These are phyloP conservation scores for Schrankia costaestrigalis DNA, from an alignment of 2,888 invertebrate genomes.

Conservation along the genomic window DNA sequence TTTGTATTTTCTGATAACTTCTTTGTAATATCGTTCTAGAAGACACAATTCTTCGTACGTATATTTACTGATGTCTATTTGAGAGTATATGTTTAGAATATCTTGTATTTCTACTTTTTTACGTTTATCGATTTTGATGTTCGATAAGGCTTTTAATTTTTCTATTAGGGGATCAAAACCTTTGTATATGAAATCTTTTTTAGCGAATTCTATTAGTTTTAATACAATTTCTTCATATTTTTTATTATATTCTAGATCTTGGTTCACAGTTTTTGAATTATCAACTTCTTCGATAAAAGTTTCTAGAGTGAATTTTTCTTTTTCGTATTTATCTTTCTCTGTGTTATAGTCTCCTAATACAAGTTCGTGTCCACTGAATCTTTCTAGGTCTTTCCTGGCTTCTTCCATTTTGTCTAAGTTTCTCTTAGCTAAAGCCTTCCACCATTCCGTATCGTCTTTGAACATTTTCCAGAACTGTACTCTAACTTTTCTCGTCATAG, in stretches of 20 bases:
- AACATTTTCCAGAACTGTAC: constrained; percentile 71
- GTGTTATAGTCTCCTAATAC: constrained; percentile 63
- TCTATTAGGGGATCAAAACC: constrained; percentile 75
- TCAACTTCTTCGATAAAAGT: constrained; percentile 71
- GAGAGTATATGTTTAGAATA: constrained; percentile 64
- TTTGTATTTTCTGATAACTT: constrained; percentile 67
- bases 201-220: constrained; percentile 70
- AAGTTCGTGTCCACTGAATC: constrained; percentile 71
- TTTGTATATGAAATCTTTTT: constrained; percentile 70
- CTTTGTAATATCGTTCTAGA: constrained; percentile 70
- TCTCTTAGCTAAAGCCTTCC: constrained; percentile 71
- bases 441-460: constrained; percentile 73
- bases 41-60: constrained; percentile 72
- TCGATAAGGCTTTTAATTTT: constrained; percentile 61
- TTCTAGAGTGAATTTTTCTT: constrained; percentile 61
- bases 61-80: constrained; percentile 65
- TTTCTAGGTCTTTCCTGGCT: constrained; percentile 64
- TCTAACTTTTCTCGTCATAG: constrained; percentile 45
- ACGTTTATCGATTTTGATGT: constrained; percentile 58
- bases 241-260: constrained; percentile 66
- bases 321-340: constrained; percentile 58
- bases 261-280: constrained; percentile 60
- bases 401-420: constrained; percentile 74
- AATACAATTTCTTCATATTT: constrained; percentile 74
- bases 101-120: constrained; percentile 64